Base-by-base conservation (phyloP, 2,888 invertebrate species). In the Aleiodes leptofemur region DNA sequence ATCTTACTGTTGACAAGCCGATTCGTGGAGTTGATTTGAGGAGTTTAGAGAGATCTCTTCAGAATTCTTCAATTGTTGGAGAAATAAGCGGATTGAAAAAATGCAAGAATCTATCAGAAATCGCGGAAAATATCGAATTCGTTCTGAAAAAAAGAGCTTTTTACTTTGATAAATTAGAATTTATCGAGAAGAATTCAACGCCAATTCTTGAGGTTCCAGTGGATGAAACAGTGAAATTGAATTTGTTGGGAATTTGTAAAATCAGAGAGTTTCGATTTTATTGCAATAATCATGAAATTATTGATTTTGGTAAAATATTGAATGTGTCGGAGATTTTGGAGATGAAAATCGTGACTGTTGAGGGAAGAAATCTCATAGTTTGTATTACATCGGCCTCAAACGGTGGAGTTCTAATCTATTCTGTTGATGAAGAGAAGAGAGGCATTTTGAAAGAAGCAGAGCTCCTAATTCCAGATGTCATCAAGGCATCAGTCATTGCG, bases 91-190 rank as follows among this genome's bases (percentile, higher is more conserved):
- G 31, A 14, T 38, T 11, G 7, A 53, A 0, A 51, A 29, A 50
- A 77, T 72, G 50, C 50, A 48, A 6, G 53, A 74, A 75, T 72
- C 38, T 81, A 23, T 23, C 50, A 23, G 61, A 66, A 9, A 56
- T 74, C 1, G 76, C 79, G 0, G 78, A 82, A 69, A 72, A 69
- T 53, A 81, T 85, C 34, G 70, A 78, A n/a, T 57, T 61, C 7
- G 83, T 82, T 16, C 70, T 86, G 13, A 77, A 78, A 61, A 82
- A 81, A 74, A 80, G 78, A 4, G 83, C 85, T 3, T 23, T 79
- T 43, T 85, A 82, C 34, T 76, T 82, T 69, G 73, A 80, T 34
- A 83, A 83, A 64, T 70, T 86, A 14, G 82, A 83, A 76, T 43
- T 76, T 0, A 23, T 82, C 3, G 77, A 80, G 50, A 72, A 75